Evolutionary conservation across 2,113 vertebrate genomes (phyloP).

Genomic region (Gulo gulo): DNA sequence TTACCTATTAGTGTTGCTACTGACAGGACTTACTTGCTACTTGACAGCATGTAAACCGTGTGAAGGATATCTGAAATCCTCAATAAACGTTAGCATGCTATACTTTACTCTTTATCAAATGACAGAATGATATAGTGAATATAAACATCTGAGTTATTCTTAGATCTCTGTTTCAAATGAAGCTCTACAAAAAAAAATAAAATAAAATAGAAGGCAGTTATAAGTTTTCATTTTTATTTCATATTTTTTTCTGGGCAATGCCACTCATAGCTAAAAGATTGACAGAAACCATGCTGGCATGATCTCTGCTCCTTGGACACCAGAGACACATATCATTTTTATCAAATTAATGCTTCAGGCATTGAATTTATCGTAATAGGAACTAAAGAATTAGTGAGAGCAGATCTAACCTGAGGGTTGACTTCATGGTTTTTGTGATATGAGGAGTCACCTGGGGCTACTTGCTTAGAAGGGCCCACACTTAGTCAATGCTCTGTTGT

Average conservation of each 20-base stretch:
- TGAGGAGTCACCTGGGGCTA: fast-evolving
- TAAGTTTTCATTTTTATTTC: neutral
- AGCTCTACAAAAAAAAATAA: neutral
- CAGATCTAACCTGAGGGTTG: neutral
- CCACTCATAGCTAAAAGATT: neutral
- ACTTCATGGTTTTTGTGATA: fast-evolving
- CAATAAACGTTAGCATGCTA: neutral
- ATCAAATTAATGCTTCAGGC: neutral
- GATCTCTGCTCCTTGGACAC: neutral
- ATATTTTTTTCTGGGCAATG: neutral
- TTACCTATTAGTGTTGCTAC: neutral
- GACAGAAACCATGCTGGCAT: neutral
- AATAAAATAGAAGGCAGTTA: neutral
- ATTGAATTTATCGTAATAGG: neutral
- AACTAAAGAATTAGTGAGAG: neutral
- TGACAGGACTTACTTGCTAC: neutral
- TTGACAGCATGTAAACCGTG: neutral
- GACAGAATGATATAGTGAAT: neutral
- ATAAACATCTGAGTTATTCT: neutral
- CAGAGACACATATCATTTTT: neutral
- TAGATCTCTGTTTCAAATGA: neutral
- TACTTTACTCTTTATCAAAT: neutral
- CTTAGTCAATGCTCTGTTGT: neutral
- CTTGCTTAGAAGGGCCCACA: neutral
- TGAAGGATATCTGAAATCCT: neutral